Evolutionary conservation across 2,113 vertebrate species (phyloP).

Genomic region (Cebus imitator): DNA sequence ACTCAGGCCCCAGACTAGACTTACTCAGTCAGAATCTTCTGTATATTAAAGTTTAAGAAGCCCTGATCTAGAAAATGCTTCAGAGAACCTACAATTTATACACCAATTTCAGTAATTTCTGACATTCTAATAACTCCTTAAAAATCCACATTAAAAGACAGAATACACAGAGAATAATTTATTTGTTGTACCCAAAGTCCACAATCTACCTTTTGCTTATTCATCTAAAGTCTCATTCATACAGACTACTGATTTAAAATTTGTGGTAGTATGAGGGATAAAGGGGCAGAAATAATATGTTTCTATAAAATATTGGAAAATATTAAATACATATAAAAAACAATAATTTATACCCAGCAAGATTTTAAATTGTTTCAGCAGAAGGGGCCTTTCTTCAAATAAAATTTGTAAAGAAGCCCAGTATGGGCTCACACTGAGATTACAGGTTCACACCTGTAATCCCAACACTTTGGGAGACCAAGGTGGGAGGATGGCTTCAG

Average conservation of each 20-base stretch:
- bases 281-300: background rate
- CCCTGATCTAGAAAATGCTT: background rate
- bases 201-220: slow-evolving; percentile 3
- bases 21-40: background rate
- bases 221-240: slow-evolving; percentile 14
- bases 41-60: background rate
- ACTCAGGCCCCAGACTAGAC: background rate
- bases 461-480: too few species aligned
- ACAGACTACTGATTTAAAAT: slow-evolving; percentile 18
- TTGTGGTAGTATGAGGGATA: background rate
- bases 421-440: background rate
- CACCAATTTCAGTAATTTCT: slow-evolving; percentile 1
- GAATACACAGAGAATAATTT: background rate
- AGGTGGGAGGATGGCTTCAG: too few species aligned
- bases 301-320: background rate
- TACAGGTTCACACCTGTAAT: too few species aligned
- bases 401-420: background rate
- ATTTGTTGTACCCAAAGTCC: background rate
- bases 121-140: background rate
- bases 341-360: background rate
- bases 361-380: slow-evolving; percentile 26
- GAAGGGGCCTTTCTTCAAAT: background rate
- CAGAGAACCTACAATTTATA: background rate
- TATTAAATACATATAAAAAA: slow-evolving; percentile 8
- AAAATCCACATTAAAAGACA: slow-evolving; percentile 17